phyloP scores from a whole-genome alignment of 2,113 vertebrate genomes.

The Xiphophorus maculatus region DNA sequence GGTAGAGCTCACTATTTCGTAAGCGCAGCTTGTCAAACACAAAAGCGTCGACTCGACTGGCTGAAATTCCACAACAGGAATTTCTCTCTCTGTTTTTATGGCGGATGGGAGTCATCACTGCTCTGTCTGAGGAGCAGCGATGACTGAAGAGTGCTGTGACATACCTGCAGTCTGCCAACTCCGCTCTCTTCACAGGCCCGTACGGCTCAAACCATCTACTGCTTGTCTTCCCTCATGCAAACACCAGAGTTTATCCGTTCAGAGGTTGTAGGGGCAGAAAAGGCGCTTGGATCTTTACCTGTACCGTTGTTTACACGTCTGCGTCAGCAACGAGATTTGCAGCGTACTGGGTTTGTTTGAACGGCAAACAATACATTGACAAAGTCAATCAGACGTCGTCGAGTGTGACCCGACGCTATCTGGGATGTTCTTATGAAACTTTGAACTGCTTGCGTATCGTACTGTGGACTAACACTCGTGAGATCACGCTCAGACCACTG shows the following conservation, averaged over 20 bases:
- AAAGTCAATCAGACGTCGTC: neutral
- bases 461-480: neutral
- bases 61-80: neutral
- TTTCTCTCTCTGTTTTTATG: slow-evolving; percentile 6
- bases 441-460: neutral
- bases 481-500: neutral
- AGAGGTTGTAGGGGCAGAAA: neutral
- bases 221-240: neutral
- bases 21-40: neutral
- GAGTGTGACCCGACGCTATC: neutral
- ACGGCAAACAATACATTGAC: neutral
- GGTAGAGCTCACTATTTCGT: neutral
- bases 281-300: neutral
- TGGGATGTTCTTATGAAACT: neutral
- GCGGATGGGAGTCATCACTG: slow-evolving; percentile 14
- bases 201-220: neutral
- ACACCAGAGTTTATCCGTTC: neutral
- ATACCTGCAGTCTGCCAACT: slow-evolving; percentile 42
- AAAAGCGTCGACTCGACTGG: slow-evolving; percentile 7
- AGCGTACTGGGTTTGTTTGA: neutral
- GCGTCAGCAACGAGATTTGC: neutral
- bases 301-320: neutral
- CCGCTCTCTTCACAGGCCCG: slow-evolving; percentile 26
- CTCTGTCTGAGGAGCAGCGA: slow-evolving; percentile 17
- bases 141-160: slow-evolving; percentile 45